Evolutionary conservation across 2,797 vertebrate genomes (phyloP).

Genomic region (Anas bahamensis): DNA sequence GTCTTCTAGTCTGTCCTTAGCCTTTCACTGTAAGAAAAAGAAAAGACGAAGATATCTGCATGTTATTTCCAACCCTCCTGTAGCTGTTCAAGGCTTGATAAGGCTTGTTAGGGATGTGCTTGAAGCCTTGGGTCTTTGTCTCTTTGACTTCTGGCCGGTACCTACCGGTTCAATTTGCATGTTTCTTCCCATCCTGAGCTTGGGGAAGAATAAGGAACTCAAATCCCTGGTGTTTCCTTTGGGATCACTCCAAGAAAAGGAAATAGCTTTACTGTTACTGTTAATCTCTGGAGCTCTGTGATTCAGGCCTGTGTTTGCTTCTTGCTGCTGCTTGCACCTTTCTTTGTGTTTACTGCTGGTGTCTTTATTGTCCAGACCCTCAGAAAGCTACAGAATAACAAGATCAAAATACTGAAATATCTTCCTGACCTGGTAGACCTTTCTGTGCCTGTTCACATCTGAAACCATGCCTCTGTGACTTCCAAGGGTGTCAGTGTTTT

Average conservation of each 20-base stretch:
- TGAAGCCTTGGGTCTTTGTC: neutral
- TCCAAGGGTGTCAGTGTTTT: neutral
- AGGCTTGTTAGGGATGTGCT: neutral
- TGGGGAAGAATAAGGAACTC: neutral
- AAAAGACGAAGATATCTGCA: neutral
- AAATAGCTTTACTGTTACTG: neutral
- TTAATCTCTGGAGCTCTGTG: neutral
- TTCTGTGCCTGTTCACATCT: neutral
- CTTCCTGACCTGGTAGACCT: accelerated
- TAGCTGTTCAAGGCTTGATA: neutral
- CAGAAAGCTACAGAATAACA: neutral
- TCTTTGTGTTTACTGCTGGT: neutral
- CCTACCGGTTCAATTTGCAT: accelerated
- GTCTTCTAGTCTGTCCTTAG: neutral
- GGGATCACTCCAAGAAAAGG: neutral
- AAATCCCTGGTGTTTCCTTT: neutral
- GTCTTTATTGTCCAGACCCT: neutral
- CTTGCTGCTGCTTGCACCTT: neutral
- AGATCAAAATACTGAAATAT: neutral
- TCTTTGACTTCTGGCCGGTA: neutral
- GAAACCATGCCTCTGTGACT: neutral
- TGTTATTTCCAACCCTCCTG: neutral
- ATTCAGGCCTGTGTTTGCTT: neutral
- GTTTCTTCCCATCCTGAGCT: neutral
- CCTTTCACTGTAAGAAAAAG: neutral